Percentiles rank a stretch among this genome's conserved stretches.
phyloP scores from a whole-genome alignment of 2,113 vertebrate genomes.

The Saimiri boliviensis region DNA sequence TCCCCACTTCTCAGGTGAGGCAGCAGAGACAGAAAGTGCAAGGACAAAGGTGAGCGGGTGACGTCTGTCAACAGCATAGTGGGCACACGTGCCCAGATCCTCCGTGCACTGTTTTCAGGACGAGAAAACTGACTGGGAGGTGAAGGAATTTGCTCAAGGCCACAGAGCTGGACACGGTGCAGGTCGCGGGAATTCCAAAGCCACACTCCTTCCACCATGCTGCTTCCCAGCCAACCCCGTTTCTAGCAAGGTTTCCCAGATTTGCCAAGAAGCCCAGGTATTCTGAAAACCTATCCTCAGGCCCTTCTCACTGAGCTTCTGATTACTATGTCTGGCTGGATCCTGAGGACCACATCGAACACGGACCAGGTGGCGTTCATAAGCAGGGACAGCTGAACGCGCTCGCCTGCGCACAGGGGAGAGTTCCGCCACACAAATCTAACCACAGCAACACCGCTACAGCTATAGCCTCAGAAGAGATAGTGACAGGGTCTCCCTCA shows the following conservation, averaged over 20 bases:
- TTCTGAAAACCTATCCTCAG: background rate
- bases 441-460: rapidly evolving
- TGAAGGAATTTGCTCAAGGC: background rate
- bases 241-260: background rate
- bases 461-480: background rate
- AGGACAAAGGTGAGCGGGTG: rapidly evolving
- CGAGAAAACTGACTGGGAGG: background rate
- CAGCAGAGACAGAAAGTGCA: background rate
- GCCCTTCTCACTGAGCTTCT: background rate
- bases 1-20: background rate
- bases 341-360: background rate
- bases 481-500: background rate
- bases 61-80: rapidly evolving
- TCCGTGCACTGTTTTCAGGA: background rate
- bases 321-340: background rate
- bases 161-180: background rate
- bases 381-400: background rate
- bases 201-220: background rate
- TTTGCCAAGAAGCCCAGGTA: background rate
- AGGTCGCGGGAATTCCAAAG: no score
- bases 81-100: background rate
- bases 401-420: background rate
- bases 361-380: background rate
- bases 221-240: background rate
- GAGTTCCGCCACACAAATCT: background rate